Evolutionary conservation across 2,113 vertebrate genomes (phyloP).

Genomic region (Dryoscopus gambensis): DNA sequence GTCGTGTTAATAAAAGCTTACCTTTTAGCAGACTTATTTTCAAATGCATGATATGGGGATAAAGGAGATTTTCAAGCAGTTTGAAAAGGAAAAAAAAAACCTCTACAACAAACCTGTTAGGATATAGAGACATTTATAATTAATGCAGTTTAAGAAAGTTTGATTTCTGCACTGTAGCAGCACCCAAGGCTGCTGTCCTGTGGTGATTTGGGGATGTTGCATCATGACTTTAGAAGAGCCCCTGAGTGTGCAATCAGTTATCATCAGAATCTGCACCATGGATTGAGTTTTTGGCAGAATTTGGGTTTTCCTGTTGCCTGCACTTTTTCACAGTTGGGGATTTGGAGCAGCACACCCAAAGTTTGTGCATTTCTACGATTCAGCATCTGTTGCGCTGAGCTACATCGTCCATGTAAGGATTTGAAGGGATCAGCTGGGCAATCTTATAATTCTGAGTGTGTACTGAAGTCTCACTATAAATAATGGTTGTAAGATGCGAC

Average conservation of each 20-base stretch:
- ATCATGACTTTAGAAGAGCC: accelerated
- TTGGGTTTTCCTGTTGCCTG: background rate
- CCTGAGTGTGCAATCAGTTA: background rate
- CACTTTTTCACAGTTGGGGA: background rate
- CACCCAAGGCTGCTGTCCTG: background rate
- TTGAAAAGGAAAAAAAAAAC: background rate
- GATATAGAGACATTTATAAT: background rate
- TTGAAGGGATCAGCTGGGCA: background rate
- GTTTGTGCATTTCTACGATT: background rate
- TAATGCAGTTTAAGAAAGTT: background rate
- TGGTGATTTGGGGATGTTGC: accelerated
- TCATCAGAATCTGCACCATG: background rate
- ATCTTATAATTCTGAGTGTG: background rate
- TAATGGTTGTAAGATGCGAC: background rate
- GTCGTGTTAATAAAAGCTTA: background rate
- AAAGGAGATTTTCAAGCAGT: background rate
- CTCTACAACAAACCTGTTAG: background rate
- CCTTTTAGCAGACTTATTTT: constrained; percentile 8
- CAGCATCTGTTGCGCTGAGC: background rate
- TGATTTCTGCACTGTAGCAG: background rate
- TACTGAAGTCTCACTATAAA: background rate
- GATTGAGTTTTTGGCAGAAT: background rate
- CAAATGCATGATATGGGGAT: background rate
- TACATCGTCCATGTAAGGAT: background rate
- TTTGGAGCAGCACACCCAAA: background rate